These are phyloP conservation scores for Papilio helenus DNA, from an alignment of 1,140 invertebrate genomes.

Conservation along the genomic window DNA sequence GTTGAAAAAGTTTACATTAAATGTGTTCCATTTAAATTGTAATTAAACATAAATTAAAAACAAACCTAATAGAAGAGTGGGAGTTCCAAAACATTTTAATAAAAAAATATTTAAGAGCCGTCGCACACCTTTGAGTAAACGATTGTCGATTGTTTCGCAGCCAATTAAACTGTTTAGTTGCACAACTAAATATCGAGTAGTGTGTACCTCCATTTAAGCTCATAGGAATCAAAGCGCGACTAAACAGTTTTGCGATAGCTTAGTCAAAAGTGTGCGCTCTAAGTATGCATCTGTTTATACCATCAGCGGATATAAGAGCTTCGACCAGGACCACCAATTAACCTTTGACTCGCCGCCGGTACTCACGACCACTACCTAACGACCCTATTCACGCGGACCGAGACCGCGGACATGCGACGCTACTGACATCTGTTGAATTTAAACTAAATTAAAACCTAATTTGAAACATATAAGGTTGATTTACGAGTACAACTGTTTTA, in stretches of 20 bases:
- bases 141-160: too few species aligned
- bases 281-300: neutral
- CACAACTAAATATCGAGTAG: too few species aligned
- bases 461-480: neutral
- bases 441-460: neutral
- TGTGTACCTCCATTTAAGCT: too few species aligned
- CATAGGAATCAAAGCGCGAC: too few species aligned
- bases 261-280: too few species aligned
- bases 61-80: too few species aligned
- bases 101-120: neutral
- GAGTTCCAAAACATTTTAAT: neutral
- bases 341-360: slow-evolving; percentile 16
- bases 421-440: neutral
- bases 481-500: neutral
- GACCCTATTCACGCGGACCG: slow-evolving; percentile 9
- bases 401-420: neutral
- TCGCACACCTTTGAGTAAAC: too few species aligned
- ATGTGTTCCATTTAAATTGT: too few species aligned
- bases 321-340: neutral
- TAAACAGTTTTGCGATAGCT: too few species aligned
- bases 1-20: too few species aligned
- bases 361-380: slow-evolving; percentile 23
- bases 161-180: too few species aligned
- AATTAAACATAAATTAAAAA: too few species aligned
- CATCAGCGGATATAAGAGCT: neutral